Conservation (phyloP, 2,797 vertebrate species). For the Jordanella pulchra region DNA sequence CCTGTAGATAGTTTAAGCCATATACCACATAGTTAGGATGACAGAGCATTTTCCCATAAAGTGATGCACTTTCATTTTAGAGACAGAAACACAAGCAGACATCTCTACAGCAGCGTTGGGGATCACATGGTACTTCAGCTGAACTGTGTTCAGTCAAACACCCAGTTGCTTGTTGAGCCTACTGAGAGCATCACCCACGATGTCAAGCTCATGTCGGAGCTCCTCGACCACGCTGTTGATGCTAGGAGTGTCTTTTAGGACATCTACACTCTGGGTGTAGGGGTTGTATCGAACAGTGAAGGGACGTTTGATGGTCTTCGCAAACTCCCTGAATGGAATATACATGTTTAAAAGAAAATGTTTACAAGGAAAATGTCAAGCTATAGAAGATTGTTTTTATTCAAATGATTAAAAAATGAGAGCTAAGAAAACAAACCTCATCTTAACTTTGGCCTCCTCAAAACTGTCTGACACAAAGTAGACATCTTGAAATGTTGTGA, state of each 20-base stretch:
- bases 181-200: constrained; percentile 89
- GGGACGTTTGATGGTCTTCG: constrained; percentile 94
- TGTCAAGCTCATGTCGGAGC: constrained; percentile 91
- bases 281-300: constrained; percentile 96
- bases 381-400: not conserved
- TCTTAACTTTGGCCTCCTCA: constrained; percentile 95
- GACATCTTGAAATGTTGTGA: constrained; percentile 94
- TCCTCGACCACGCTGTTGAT: constrained; percentile 91
- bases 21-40: constrained; percentile 36
- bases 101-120: constrained; percentile 46
- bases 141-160: constrained; percentile 68
- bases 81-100: constrained; percentile 55
- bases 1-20: constrained; percentile 29
- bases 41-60: constrained; percentile 37
- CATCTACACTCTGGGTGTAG: constrained; percentile 92
- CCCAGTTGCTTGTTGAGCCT: constrained; percentile 89
- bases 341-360: not conserved
- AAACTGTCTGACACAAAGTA: constrained; percentile 96
- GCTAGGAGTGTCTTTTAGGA: constrained; percentile 90
- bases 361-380: not conserved
- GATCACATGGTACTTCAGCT: constrained; percentile 16
- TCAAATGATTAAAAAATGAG: not conserved
- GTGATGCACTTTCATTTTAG: constrained; percentile 58
- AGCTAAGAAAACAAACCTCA: constrained; percentile 82
- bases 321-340: constrained; percentile 87